Base-by-base conservation (phyloP, 2,888 invertebrate genomes). In the Xanthorhoe spadicearia region DNA sequence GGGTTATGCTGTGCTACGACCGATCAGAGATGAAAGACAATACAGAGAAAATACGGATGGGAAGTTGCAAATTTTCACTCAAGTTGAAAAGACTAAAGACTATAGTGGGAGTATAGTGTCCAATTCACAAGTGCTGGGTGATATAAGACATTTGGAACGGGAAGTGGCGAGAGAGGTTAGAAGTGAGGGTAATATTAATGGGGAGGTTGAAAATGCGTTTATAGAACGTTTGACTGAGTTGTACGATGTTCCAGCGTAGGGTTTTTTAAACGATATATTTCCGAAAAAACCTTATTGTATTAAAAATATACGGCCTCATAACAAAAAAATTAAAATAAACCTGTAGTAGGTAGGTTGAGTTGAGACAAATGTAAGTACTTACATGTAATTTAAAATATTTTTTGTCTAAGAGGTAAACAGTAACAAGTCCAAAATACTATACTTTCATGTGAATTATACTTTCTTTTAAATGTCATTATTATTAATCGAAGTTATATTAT, bases 231-330 rank as follows among this genome's bases (percentile, higher is more conserved):
- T 92, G 35, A 88, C 89, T 0, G 90, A 90, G 0, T 74, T 91
- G 19, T 93, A 91, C 61, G 90, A 89, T 72, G 88, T 92, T 77
- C 81, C 90, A 6, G 83, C 88, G 87, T 78, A 84, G n/a, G 23
- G 23, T 23, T 23, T 23, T 4, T 23, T 1, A 23, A 23, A 3
- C 4, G 23, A 23, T 23, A n/a, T n/a, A n/a, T n/a, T n/a, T n/a
- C n/a, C n/a, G n/a, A n/a, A n/a, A n/a, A n/a, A n/a, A n/a, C n/a
- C n/a, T n/a, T n/a, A n/a, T n/a, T n/a, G n/a, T n/a, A n/a, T n/a
- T n/a, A n/a, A n/a, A n/a, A n/a, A n/a, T n/a, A n/a, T n/a, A n/a
- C n/a, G n/a, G n/a, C n/a, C n/a, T n/a, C n/a, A n/a, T n/a, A n/a
- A n/a, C n/a, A n/a, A n/a, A n/a, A n/a, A n/a, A n/a, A n/a, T n/a